Base-by-base conservation (phyloP, 2,113 vertebrate genomes). In the Nannobrachium achirus region DNA sequence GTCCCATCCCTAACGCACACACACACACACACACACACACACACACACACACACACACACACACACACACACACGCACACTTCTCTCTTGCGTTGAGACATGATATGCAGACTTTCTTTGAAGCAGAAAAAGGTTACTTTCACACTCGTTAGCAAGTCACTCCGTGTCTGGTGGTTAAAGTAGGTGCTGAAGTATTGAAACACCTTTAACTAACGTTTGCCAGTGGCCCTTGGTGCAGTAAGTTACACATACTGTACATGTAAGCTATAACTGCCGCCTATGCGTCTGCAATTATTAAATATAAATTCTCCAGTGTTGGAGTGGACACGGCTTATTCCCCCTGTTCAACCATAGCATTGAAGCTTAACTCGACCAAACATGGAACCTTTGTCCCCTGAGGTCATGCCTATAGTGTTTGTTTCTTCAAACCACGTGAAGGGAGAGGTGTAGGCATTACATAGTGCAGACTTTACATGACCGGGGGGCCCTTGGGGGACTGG, bases 81-180 rank as follows among this genome's bases (percentile, higher is more conserved):
- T 33, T 33, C 25, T 33, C 25, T 33, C 15, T 70, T 41, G 64
- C 86, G 79, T 79, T 70, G 76, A 89, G 81, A 89, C 78, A 72
- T 71, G 71, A 87, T 83, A 80, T 81, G 80, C 66, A 84, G 81
- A 78, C 84, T 86, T 84, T 81, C 82, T 90, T 86, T 89, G 88
- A 88, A 90, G 87, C 82, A 62, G 78, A 81, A 82, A 33, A 84
- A 79, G 74, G 78, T 84, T 89, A 85, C 82, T 89, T 92, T 86
- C 84, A 89, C 87, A 86, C 82, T 76, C 18, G 49, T 79, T 88
- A 81, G 78, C 75, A 83, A 88, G 78, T 82, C 52, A 19, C 64
- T 75, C 20, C 80, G 86, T 79, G 86, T 78, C 75, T 69, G 56
- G 80, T 89, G n/a, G n/a, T 84, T 81, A 73, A 78, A 66, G 73